phyloP scores from a whole-genome alignment of 2,113 vertebrate species.

The Lanius collurio region DNA sequence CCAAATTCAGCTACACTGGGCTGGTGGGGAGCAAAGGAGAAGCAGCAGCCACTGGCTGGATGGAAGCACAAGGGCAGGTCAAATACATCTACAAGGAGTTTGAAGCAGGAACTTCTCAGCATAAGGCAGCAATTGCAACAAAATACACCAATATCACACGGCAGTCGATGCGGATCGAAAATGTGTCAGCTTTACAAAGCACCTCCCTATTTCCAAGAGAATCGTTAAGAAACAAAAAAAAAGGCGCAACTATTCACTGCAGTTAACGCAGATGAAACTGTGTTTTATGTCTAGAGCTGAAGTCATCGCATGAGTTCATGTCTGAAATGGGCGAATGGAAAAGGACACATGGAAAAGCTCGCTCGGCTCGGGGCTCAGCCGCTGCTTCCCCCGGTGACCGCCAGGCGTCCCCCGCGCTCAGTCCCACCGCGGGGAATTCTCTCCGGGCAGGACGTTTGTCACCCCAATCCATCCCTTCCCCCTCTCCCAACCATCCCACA shows the following conservation, averaged over 20 bases:
- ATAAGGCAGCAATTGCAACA: background rate
- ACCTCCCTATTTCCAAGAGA: background rate
- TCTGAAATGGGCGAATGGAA: background rate
- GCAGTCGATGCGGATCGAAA: background rate
- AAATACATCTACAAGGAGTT: background rate
- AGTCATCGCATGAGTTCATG: background rate
- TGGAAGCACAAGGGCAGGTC: background rate
- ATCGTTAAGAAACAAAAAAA: background rate
- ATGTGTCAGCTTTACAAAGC: background rate
- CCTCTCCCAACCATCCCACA: background rate
- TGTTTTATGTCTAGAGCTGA: background rate
- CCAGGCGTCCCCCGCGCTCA: constrained; percentile 47
- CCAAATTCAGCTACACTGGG: background rate
- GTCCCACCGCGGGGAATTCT: background rate
- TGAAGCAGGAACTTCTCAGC: background rate
- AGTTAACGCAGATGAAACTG: background rate
- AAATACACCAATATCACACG: background rate
- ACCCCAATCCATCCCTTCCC: background rate
- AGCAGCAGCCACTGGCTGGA: background rate
- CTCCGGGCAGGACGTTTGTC: background rate
- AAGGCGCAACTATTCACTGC: background rate
- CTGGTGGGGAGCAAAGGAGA: background rate
- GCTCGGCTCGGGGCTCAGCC: background rate
- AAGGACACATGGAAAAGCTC: background rate
- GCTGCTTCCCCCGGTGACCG: background rate